A percentile compares a stretch with the other conserved stretches of the same genome.
phyloP scores from a whole-genome alignment of 2,797 vertebrate genomes.

The Caiman crocodilus region DNA sequence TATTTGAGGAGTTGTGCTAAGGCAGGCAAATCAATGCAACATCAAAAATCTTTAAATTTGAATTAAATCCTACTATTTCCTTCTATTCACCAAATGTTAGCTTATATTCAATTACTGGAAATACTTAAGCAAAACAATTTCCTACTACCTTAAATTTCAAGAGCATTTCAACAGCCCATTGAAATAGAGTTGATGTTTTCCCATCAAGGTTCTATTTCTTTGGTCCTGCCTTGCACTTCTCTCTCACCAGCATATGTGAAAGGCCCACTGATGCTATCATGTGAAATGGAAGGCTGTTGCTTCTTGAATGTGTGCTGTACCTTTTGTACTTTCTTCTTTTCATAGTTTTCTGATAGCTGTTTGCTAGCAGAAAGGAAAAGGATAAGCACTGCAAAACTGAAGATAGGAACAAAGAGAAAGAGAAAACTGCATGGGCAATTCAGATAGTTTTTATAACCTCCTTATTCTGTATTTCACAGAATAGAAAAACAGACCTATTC shows the following conservation, averaged over 20 bases:
- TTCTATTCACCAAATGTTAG: neutral
- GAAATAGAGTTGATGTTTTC: neutral
- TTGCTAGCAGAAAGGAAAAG: neutral
- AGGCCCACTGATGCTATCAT: neutral
- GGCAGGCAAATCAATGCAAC: neutral
- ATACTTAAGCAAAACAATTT: neutral
- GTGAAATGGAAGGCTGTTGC: neutral
- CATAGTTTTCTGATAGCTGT: neutral
- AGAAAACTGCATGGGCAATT: neutral
- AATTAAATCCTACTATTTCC: neutral
- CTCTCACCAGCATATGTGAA: neutral
- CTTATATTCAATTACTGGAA: neutral
- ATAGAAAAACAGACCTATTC: neutral
- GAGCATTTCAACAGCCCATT: neutral
- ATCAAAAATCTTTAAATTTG: neutral
- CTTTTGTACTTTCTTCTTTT: neutral
- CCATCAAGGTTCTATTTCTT: neutral
- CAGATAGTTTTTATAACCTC: neutral
- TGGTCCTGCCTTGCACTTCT: neutral
- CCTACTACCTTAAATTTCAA: neutral
- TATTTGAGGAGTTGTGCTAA: neutral
- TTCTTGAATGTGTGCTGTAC: rapidly evolving
- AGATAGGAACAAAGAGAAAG: neutral
- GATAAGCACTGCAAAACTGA: neutral
- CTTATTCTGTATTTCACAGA: neutral